Evolutionary conservation across 1,140 invertebrate species (phyloP).

Genomic region (Lutraria rhynchaena): DNA sequence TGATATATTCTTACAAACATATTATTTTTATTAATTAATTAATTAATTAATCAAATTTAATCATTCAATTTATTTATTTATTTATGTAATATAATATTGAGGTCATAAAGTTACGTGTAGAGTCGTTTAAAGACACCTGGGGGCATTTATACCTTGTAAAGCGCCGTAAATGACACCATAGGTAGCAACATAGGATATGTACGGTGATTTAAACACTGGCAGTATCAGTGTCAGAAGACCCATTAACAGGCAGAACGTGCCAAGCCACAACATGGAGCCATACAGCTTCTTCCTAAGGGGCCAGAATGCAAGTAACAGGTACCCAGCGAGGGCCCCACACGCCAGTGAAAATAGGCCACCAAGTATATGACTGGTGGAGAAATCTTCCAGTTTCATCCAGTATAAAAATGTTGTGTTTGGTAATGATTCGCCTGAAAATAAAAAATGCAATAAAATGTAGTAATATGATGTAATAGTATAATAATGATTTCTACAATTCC

Average conservation of each 20-base stretch:
- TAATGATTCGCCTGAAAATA: slow-evolving; percentile 35
- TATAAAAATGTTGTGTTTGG: slow-evolving; percentile 12
- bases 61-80: no score
- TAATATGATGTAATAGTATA: not conserved
- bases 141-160: slow-evolving; percentile 14
- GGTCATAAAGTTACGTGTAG: no score
- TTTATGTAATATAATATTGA: no score
- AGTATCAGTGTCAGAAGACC: slow-evolving; percentile 34
- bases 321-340: slow-evolving; percentile 30
- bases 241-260: slow-evolving; percentile 16
- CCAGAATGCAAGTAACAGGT: slow-evolving; percentile 41
- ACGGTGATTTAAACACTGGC: slow-evolving; percentile 6
- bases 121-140: no score
- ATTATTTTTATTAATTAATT: no score
- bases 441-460: not conserved
- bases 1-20: no score
- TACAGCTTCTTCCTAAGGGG: slow-evolving; percentile 49
- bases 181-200: slow-evolving; percentile 24
- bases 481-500: no score
- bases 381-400: slow-evolving; percentile 1
- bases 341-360: slow-evolving; percentile 24
- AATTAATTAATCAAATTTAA: no score
- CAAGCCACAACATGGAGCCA: slow-evolving; percentile 36
- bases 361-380: slow-evolving; percentile 5
- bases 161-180: slow-evolving; percentile 18